These are phyloP conservation scores for Drosophila lacertosa DNA, from an alignment of 1,140 invertebrate species.

Conservation along the genomic window DNA sequence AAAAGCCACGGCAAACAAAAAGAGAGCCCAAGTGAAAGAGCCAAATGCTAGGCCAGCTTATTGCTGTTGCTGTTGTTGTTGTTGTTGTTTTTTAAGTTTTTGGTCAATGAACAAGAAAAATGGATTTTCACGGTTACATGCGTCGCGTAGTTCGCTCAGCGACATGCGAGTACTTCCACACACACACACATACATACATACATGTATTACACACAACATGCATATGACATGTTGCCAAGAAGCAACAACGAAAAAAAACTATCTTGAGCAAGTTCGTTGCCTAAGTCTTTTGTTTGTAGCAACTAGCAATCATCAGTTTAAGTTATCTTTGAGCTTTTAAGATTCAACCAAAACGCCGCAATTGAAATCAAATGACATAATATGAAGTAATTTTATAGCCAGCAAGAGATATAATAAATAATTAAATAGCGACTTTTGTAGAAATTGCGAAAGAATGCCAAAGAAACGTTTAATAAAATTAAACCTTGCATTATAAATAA, in stretches of 20 bases:
- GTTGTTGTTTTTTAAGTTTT: constrained; percentile 43
- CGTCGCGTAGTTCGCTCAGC: constrained; percentile 45
- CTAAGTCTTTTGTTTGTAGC: constrained; percentile 72
- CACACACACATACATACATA: constrained; percentile 6
- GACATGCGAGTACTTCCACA: constrained; percentile 3
- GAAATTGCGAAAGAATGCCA: too few species aligned
- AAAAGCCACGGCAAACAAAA: constrained; percentile 19
- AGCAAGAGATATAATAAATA: too few species aligned
- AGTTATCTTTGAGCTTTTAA: background rate
- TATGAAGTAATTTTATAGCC: background rate
- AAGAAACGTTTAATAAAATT: too few species aligned
- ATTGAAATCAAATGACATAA: background rate
- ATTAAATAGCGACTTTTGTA: too few species aligned
- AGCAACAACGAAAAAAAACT: constrained; percentile 13
- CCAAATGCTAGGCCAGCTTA: constrained; percentile 42
- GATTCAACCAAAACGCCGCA: background rate
- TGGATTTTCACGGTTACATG: constrained; percentile 80
- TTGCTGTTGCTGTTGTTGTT: constrained; percentile 28
- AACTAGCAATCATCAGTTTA: background rate
- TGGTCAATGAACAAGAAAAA: constrained; percentile 82
- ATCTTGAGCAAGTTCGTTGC: constrained; percentile 73
- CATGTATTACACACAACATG: constrained; percentile 26
- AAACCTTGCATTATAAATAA: too few species aligned
- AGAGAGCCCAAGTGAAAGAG: constrained; percentile 35
- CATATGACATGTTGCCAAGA: constrained; percentile 44